Conservation (phyloP, 2,888 invertebrate genomes). For the Gymnocheta viridis region DNA sequence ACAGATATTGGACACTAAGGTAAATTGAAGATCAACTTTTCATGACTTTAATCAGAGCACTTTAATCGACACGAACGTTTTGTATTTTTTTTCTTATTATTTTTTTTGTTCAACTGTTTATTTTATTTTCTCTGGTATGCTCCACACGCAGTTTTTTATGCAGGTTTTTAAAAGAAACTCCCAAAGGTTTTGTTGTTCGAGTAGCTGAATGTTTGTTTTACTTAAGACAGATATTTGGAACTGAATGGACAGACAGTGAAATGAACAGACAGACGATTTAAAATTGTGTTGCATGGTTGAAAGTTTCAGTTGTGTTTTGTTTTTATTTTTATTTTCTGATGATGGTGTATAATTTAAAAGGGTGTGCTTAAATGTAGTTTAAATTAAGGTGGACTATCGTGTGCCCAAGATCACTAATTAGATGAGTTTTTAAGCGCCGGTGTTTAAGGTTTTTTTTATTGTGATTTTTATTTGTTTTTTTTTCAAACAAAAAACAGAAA, state of each 20-base stretch:
- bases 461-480: not conserved
- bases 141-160: constrained; percentile 66
- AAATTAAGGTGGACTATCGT: constrained; percentile 71
- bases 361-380: constrained; percentile 70
- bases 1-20: not conserved
- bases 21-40: constrained; percentile 68
- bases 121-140: constrained; percentile 36
- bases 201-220: constrained; percentile 44
- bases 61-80: constrained; percentile 74
- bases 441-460: constrained; percentile 52
- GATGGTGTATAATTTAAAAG: constrained; percentile 63
- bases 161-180: constrained; percentile 53
- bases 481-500: not conserved
- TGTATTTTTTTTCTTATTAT: constrained; percentile 49
- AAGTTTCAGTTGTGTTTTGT: not conserved
- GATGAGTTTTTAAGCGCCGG: constrained; percentile 70
- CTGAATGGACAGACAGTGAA: not conserved
- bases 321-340: not conserved
- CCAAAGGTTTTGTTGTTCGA: constrained; percentile 61
- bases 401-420: constrained; percentile 70
- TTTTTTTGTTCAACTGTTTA: constrained; percentile 13
- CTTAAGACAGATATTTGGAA: constrained; percentile 18
- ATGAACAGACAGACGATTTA: constrained; percentile 39
- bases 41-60: constrained; percentile 72
- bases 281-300: constrained; percentile 32